phyloP scores from a whole-genome alignment of 2,113 vertebrate species.

The Odobenus rosmarus region DNA sequence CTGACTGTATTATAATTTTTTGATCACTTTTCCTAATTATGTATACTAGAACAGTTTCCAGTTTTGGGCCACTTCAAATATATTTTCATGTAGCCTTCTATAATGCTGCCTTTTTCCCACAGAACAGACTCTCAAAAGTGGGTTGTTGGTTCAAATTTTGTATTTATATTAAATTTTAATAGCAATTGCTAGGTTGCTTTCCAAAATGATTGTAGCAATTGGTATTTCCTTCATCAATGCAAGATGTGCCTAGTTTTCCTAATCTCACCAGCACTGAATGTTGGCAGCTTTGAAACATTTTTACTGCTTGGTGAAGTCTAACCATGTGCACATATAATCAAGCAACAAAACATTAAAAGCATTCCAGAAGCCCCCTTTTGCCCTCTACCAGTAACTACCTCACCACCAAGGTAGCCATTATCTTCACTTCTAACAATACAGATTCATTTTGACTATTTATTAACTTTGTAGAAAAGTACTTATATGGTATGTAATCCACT shows the following conservation, averaged over 20 bases:
- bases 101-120: not conserved
- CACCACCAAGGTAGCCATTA: not conserved
- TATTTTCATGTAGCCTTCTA: not conserved
- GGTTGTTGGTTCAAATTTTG: not conserved
- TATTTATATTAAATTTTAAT: not conserved
- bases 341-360: not conserved
- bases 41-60: not conserved
- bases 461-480: not conserved
- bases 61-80: not conserved
- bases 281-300: not conserved
- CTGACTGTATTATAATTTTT: not conserved
- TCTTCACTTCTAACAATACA: not conserved
- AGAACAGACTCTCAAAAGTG: not conserved
- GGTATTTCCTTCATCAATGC: not conserved
- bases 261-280: not conserved
- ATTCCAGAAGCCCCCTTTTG: not conserved
- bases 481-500: not conserved
- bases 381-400: not conserved
- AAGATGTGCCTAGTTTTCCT: not conserved
- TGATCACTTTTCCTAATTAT: not conserved
- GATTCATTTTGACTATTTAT: not conserved
- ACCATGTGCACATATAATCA: not conserved
- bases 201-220: not conserved
- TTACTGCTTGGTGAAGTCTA: not conserved
- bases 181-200: not conserved